phyloP scores from a whole-genome alignment of 2,888 invertebrate species.

The Cheilosia urbana region DNA sequence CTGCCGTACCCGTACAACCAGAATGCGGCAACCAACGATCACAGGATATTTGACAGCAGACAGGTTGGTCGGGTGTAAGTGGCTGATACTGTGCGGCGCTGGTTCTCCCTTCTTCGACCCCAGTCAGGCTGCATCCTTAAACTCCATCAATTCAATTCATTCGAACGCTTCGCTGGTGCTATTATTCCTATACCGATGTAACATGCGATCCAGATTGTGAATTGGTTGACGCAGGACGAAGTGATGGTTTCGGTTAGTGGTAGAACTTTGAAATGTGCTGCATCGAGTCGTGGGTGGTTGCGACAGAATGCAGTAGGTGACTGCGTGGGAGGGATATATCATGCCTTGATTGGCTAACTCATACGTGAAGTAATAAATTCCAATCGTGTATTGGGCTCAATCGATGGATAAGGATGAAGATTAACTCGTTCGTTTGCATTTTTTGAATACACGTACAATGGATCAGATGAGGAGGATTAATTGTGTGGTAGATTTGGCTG shows the following conservation, averaged over 20 bases:
- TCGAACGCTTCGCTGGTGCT: slow-evolving; percentile 62
- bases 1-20: slow-evolving; percentile 4
- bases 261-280: slow-evolving; percentile 29
- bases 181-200: slow-evolving; percentile 59
- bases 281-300: slow-evolving; percentile 33
- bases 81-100: slow-evolving; percentile 30
- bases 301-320: slow-evolving; percentile 21
- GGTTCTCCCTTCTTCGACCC: slow-evolving; percentile 6
- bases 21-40: slow-evolving; percentile 66
- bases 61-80: slow-evolving; percentile 63
- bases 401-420: slow-evolving; percentile 68
- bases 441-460: slow-evolving; percentile 29
- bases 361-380: slow-evolving; percentile 73
- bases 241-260: slow-evolving; percentile 33
- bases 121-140: slow-evolving; percentile 61
- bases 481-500: slow-evolving; percentile 9
- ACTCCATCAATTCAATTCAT: slow-evolving; percentile 70
- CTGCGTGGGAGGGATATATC: slow-evolving; percentile 27
- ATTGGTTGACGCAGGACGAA: slow-evolving; percentile 48
- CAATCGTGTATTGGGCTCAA: slow-evolving; percentile 64
- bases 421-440: slow-evolving; percentile 59
- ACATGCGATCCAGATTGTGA: slow-evolving; percentile 54
- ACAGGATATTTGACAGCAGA: slow-evolving; percentile 71
- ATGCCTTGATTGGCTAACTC: slow-evolving; percentile 70
- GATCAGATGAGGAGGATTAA: slow-evolving; percentile 23